phyloP scores from a whole-genome alignment of 2,888 invertebrate species.

The Andrena bicolor region DNA sequence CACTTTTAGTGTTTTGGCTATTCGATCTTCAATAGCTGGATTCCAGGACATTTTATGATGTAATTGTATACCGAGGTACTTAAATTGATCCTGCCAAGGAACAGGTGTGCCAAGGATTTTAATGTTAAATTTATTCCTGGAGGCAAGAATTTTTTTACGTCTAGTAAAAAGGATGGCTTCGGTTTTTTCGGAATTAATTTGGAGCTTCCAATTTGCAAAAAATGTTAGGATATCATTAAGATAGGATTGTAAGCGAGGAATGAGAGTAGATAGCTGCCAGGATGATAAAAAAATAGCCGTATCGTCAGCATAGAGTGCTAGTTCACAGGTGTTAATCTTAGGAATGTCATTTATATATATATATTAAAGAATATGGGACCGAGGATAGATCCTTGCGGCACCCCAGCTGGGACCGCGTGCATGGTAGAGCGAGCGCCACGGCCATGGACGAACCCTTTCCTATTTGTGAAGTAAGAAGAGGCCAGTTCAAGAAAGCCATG shows the following conservation, averaged over 20 bases:
- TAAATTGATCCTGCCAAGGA: background rate
- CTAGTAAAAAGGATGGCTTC: background rate
- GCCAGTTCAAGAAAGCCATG: background rate
- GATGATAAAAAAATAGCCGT: too few species aligned
- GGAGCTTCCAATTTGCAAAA: too few species aligned
- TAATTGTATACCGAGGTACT: background rate
- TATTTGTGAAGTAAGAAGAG: background rate
- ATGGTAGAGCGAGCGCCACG: background rate
- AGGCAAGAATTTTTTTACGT: too few species aligned
- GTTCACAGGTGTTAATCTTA: too few species aligned
- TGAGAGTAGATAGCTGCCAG: too few species aligned
- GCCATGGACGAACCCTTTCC: background rate
- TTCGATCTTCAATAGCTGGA: background rate
- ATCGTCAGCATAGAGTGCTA: too few species aligned
- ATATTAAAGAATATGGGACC: background rate
- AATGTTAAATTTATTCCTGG: too few species aligned
- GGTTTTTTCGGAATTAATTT: background rate
- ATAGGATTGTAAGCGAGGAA: too few species aligned
- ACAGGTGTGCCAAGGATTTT: too few species aligned
- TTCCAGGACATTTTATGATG: too few species aligned
- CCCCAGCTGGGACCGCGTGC: background rate
- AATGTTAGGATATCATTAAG: too few species aligned
- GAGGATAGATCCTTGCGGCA: conserved; percentile 15
- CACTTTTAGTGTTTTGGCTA: background rate
- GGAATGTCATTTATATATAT: conserved; percentile 23